Evolutionary conservation across 2,888 invertebrate genomes (phyloP).

Genomic region (Buathra laborator): DNA sequence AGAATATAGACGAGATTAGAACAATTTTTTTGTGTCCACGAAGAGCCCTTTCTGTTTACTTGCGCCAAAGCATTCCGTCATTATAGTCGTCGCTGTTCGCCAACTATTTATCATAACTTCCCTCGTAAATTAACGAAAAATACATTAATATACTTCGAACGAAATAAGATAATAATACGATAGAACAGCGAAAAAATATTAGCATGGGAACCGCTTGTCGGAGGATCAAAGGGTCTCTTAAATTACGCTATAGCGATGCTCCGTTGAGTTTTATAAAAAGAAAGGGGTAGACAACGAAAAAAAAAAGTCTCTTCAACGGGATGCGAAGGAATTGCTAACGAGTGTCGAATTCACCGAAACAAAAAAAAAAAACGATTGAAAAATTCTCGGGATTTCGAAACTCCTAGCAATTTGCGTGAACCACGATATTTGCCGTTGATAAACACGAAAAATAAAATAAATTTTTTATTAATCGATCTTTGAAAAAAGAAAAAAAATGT

Average conservation of each 20-base stretch:
- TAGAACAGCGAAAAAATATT: constrained; percentile 36
- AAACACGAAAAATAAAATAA: too few species aligned
- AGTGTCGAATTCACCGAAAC: constrained; percentile 22
- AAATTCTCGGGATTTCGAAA: background rate
- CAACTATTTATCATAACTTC: background rate
- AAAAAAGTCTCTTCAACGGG: constrained; percentile 6
- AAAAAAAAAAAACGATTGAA: background rate
- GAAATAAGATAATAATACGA: background rate
- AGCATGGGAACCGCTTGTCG: constrained; percentile 66
- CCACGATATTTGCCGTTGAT: too few species aligned
- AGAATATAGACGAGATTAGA: constrained; percentile 58
- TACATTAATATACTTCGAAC: background rate
- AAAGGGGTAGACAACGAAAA: constrained; percentile 11
- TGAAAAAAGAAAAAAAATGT: background rate
- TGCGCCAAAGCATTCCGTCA: background rate
- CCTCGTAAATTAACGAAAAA: background rate
- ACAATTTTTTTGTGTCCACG: constrained; percentile 39
- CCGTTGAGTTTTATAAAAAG: constrained; percentile 49
- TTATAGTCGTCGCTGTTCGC: background rate
- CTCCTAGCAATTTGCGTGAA: background rate
- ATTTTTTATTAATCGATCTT: background rate
- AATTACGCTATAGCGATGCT: constrained; percentile 19
- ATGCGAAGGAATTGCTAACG: constrained; percentile 14
- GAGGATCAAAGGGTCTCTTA: constrained; percentile 63
- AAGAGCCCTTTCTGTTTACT: background rate